Conservation (phyloP, 2,888 invertebrate species). For the Latrodectus hesperus region DNA sequence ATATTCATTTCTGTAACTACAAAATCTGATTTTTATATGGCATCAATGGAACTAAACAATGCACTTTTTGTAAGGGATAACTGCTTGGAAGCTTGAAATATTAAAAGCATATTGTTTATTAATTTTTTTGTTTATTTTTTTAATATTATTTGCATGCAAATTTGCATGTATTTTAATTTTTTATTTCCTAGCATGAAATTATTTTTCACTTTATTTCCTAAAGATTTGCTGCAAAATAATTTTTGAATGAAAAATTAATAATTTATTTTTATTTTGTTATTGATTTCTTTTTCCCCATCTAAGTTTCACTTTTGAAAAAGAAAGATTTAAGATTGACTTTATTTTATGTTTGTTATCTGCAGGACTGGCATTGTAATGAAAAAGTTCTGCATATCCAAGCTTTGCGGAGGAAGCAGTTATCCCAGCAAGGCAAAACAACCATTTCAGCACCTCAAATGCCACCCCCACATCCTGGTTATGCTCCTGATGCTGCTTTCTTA, state of each 20-base stretch:
- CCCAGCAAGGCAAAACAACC: slow-evolving; percentile 77
- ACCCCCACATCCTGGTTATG: slow-evolving; percentile 88
- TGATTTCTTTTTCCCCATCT: neutral
- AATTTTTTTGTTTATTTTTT: no score
- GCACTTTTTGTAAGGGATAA: slow-evolving; percentile 16
- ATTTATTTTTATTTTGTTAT: neutral
- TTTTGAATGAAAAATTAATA: no score
- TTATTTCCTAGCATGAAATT: neutral
- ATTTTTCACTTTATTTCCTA: neutral
- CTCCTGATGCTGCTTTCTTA: slow-evolving; percentile 95
- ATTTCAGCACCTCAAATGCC: slow-evolving; percentile 79
- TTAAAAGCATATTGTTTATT: neutral
- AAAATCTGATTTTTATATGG: no score
- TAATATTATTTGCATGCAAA: neutral
- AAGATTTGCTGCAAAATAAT: no score
- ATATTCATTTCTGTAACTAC: no score
- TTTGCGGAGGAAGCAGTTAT: slow-evolving; percentile 80
- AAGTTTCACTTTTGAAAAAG: neutral
- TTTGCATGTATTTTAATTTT: neutral
- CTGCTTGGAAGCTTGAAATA: slow-evolving; percentile 10
- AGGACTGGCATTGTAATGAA: slow-evolving; percentile 93
- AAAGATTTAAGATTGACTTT: neutral
- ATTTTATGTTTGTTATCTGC: slow-evolving; percentile 64
- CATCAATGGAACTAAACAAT: neutral
- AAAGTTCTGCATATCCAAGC: slow-evolving; percentile 82